Base-by-base conservation (phyloP, 2,797 vertebrate genomes). In the Gymnothorax reevesii region DNA sequence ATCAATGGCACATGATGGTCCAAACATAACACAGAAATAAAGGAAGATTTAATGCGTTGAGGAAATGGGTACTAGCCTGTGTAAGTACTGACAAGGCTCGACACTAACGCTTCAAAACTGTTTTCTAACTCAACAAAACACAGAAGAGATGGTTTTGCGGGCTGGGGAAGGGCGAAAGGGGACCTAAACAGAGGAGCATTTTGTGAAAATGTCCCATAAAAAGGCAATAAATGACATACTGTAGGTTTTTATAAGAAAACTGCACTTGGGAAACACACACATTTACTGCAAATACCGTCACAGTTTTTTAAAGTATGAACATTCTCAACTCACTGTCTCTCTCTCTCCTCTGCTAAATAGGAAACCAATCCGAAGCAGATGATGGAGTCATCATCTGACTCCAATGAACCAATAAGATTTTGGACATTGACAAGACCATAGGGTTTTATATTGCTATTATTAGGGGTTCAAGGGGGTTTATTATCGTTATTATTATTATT, bases 121-220 rank as follows among this genome's bases (percentile, higher is more conserved):
- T 89, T 93, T 91, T 93, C 92, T 94, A 89, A 93, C 93, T 94
- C 92, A 91, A 85, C 89, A 88, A 90, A 88, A 33, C 88, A 88
- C 22, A 59, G 52, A 33, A 27, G 49, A 82, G 25, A 25, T 86
- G 82, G 82, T 82, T 55, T 52, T 71, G 57, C 0, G 1, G 33
- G 33, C 1, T 42, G 33, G 33, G 80, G 1, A n/a, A 42, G 7
- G 59, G 54, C 57, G 84, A 77, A 80, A 88, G 17, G 85, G 82
- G 3, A 82, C 57, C 83, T 83, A 9, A 15, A 66, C 71, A 69
- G 4, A 86, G 87, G 87, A 88, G 91, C 87, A 88, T 87, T 90
- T 66, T 86, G 77, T 88, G 57, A 83, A 83, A 80, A 89, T 79
- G 66, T 86, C 87, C 89, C 87, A 89, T 33, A 84, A 84, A 88